A percentile compares a stretch with the other conserved stretches of the same genome.
Evolutionary conservation across 2,113 vertebrate species (phyloP).

Genomic region (Brachyistius frenatus): DNA sequence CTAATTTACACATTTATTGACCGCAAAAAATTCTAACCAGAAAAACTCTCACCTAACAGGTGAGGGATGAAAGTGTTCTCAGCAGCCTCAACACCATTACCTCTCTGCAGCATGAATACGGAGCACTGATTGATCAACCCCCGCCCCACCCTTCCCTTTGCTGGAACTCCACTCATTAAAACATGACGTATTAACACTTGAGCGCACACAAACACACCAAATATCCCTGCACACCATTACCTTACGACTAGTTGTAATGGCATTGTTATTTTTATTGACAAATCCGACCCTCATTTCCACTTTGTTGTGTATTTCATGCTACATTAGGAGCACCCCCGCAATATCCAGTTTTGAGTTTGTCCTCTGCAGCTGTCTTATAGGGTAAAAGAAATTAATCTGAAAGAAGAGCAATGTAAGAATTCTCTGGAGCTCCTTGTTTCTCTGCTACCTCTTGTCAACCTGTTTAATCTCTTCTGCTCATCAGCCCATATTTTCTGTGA

Average conservation of each 20-base stretch:
- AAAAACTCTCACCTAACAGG: neutral
- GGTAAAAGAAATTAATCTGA: conserved; percentile 19
- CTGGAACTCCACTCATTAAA: conserved; percentile 1
- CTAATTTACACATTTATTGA: conserved; percentile 10
- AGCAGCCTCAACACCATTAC: conserved; percentile 17
- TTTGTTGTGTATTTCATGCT: neutral
- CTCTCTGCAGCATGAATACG: conserved; percentile 12
- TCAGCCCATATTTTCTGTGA: neutral
- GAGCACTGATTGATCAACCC: conserved; percentile 3
- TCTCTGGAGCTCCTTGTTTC: conserved; percentile 6
- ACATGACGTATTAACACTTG: neutral
- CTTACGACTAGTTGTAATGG: neutral
- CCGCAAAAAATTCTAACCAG: neutral
- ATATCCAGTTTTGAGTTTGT: neutral
- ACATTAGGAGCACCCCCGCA: neutral
- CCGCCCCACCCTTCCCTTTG: neutral
- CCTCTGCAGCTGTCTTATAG: neutral
- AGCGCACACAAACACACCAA: neutral
- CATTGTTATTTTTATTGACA: neutral
- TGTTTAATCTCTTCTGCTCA: neutral
- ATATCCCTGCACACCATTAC: neutral
- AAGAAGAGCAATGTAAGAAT: conserved; percentile 1
- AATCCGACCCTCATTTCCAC: neutral
- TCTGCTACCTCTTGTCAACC: neutral
- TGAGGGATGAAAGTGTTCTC: neutral